These are phyloP conservation scores for Macrotrachela quadricornifera DNA, from an alignment of 1,140 invertebrate species.

Conservation along the genomic window DNA sequence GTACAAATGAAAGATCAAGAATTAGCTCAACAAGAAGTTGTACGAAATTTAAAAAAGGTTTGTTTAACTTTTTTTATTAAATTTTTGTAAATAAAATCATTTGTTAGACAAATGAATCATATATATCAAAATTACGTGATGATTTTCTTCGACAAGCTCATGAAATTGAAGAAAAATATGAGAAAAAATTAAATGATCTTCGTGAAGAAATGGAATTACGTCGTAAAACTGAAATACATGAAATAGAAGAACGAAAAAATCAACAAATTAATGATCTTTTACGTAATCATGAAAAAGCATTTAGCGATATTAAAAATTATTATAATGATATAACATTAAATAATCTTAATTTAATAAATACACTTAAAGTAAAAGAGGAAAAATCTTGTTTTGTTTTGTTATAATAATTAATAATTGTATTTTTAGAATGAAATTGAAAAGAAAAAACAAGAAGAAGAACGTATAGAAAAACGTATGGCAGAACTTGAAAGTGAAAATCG, in stretches of 20 bases:
- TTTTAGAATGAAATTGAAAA: conserved; percentile 32
- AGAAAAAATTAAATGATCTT: conserved; percentile 49
- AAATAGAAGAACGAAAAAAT: conserved; percentile 71
- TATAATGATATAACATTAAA: conserved; percentile 79
- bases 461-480: conserved; percentile 44
- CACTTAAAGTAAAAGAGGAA: conserved; percentile 40
- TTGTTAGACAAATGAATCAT: conserved; percentile 34
- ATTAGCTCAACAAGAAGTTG: conserved; percentile 40
- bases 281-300: conserved; percentile 57
- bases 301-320: conserved; percentile 68
- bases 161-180: conserved; percentile 57
- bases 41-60: conserved; percentile 32
- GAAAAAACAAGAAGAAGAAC: conserved; percentile 53
- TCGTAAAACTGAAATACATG: conserved; percentile 43
- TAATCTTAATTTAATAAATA: conserved; percentile 58
- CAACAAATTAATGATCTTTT: conserved; percentile 55
- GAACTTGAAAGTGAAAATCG: conserved; percentile 48
- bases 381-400: too few relatives aligned
- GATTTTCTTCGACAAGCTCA: conserved; percentile 50
- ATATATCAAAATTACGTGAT: conserved; percentile 42
- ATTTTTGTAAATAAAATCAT: too few relatives aligned
- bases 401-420: too few relatives aligned
- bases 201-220: conserved; percentile 50
- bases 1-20: conserved; percentile 49
- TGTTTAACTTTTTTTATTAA: too few relatives aligned